These are phyloP conservation scores for Copidosoma floridanum DNA, from an alignment of 1,140 invertebrate species.

Conservation along the genomic window DNA sequence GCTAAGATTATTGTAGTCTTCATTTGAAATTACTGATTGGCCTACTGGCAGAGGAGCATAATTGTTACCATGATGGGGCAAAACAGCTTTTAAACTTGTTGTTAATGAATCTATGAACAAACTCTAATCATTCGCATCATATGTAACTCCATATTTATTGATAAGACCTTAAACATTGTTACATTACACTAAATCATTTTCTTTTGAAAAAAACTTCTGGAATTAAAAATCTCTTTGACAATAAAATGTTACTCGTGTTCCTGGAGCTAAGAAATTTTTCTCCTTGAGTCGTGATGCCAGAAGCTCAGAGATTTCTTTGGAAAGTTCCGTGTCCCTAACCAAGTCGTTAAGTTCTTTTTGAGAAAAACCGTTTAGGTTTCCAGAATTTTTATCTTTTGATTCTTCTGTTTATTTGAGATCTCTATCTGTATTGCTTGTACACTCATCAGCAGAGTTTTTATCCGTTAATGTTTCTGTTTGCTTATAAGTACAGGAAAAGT, in stretches of 20 bases:
- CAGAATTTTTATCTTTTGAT: not conserved
- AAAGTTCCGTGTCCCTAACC: not conserved
- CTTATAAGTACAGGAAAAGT: too few relatives aligned
- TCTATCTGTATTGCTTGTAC: too few relatives aligned
- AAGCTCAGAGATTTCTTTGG: not conserved
- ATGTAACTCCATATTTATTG: not conserved
- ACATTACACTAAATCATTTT: not conserved
- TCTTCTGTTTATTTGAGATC: too few relatives aligned
- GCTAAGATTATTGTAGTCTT: too few relatives aligned
- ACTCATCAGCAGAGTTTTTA: too few relatives aligned
- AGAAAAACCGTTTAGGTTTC: not conserved
- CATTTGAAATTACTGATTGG: too few relatives aligned
- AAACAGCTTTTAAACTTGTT: not conserved
- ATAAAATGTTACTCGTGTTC: not conserved
- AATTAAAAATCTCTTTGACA: too few relatives aligned
- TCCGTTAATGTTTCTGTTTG: too few relatives aligned
- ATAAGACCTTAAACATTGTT: not conserved
- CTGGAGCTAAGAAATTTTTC: conserved; percentile 2
- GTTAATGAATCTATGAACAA: not conserved
- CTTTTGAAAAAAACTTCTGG: not conserved
- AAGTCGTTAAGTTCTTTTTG: not conserved
- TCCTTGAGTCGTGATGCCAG: too few relatives aligned
- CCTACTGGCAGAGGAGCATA: not conserved
- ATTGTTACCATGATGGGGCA: not conserved
- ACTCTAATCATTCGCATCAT: not conserved